Percentiles rank a stretch among this genome's conserved stretches.
These are phyloP conservation scores for Malacoraja senta DNA, from an alignment of 2,797 vertebrate species.

Conservation along the genomic window DNA sequence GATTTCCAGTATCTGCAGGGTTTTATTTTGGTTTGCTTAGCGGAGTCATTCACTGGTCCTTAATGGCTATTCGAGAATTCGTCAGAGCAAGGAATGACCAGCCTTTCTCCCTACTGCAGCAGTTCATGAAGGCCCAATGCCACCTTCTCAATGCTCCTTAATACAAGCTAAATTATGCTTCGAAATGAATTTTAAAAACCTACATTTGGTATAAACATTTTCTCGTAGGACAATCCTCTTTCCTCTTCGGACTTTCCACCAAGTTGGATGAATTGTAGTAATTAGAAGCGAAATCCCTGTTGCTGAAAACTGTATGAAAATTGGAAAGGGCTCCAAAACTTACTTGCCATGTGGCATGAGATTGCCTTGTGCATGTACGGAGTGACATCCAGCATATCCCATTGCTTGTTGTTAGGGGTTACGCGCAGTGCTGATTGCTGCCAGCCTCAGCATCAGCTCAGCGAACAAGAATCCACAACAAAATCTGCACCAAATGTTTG, in stretches of 20 bases:
- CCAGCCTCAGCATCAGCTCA: slow-evolving; percentile 17
- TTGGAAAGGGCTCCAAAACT: background rate
- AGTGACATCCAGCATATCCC: background rate
- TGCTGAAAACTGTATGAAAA: background rate
- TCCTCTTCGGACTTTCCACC: background rate
- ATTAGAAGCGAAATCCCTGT: background rate
- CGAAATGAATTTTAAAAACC: no score
- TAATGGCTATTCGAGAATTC: background rate
- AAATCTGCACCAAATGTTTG: slow-evolving; percentile 37
- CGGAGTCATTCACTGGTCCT: background rate
- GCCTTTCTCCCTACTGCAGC: no score
- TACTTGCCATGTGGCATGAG: background rate
- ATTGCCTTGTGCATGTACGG: background rate
- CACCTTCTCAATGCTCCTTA: no score
- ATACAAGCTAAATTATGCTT: no score
- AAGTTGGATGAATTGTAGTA: background rate
- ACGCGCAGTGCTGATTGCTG: background rate
- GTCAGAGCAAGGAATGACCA: background rate
- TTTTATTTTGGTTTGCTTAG: background rate
- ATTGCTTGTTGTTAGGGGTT: slow-evolving; percentile 31
- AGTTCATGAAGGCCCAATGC: background rate
- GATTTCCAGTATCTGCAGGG: background rate
- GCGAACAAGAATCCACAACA: slow-evolving; percentile 31
- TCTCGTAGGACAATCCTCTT: slow-evolving; percentile 5
- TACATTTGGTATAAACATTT: background rate